These are phyloP conservation scores for Flabesymbios commensalis DNA, from an alignment of 2,888 invertebrate species.

Conservation along the genomic window DNA sequence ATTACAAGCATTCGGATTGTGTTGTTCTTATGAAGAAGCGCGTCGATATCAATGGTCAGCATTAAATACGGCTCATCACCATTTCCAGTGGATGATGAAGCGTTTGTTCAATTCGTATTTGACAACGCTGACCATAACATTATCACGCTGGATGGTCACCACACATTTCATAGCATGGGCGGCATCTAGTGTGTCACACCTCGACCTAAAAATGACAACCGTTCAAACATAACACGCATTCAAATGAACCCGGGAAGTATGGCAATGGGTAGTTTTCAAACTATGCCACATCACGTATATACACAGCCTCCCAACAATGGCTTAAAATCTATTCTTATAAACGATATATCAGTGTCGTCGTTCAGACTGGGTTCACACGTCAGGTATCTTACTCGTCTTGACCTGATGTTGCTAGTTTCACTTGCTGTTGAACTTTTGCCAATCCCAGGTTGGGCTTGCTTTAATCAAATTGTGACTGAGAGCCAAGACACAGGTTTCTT, in stretches of 20 bases:
- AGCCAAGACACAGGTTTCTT: neutral
- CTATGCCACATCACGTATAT: neutral
- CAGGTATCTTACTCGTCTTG: neutral
- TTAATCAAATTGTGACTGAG: neutral
- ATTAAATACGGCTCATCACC: neutral
- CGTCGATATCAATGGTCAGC: neutral
- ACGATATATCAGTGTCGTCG: neutral
- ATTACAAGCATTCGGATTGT: neutral
- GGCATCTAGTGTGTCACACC: neutral
- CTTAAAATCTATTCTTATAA: neutral
- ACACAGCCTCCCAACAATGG: neutral
- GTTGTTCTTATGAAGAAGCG: neutral
- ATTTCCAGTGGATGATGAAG: neutral
- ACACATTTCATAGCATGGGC: neutral
- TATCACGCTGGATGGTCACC: neutral
- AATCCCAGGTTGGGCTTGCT: neutral
- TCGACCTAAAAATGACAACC: neutral
- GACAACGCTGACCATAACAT: neutral
- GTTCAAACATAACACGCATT: neutral
- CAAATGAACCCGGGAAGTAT: neutral
- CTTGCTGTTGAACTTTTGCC: neutral
- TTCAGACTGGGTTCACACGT: neutral
- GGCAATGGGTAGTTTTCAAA: neutral
- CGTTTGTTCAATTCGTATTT: neutral
- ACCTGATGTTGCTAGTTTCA: neutral